phyloP scores from a whole-genome alignment of 1,140 invertebrate species.

The Camponotus floridanus region DNA sequence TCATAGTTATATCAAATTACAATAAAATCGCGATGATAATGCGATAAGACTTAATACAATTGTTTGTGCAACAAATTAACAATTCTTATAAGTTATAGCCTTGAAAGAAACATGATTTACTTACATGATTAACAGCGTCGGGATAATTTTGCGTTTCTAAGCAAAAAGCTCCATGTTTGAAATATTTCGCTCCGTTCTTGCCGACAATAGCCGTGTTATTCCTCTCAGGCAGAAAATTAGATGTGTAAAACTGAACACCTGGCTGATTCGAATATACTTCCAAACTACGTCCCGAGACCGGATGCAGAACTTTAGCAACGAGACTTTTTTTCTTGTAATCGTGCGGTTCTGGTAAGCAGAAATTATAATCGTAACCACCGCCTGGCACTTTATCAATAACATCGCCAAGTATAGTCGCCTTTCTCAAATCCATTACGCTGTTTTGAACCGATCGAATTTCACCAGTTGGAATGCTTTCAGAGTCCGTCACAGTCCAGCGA shows the following conservation, averaged over 20 bases:
- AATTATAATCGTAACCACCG: conserved; percentile 90
- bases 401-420: conserved; percentile 85
- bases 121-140: conserved; percentile 94
- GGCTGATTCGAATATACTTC: conserved; percentile 95
- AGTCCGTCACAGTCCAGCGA: conserved; percentile 91
- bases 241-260: conserved; percentile 96
- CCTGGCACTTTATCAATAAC: conserved; percentile 84
- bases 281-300: conserved; percentile 90
- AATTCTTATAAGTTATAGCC: neutral
- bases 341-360: conserved; percentile 85
- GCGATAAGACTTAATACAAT: neutral
- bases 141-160: conserved; percentile 97
- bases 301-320: conserved; percentile 88
- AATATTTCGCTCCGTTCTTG: conserved; percentile 90
- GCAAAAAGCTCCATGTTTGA: conserved; percentile 93
- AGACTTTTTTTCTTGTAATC: conserved; percentile 66
- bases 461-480: conserved; percentile 93
- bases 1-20: neutral
- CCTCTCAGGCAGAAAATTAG: conserved; percentile 90
- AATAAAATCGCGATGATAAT: neutral
- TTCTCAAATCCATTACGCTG: conserved; percentile 88
- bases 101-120: conserved; percentile 59
- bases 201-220: conserved; percentile 87
- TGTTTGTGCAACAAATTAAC: neutral
- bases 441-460: conserved; percentile 88